Base-by-base conservation (phyloP, 1,140 invertebrate species). In the Dreissena polymorpha region DNA sequence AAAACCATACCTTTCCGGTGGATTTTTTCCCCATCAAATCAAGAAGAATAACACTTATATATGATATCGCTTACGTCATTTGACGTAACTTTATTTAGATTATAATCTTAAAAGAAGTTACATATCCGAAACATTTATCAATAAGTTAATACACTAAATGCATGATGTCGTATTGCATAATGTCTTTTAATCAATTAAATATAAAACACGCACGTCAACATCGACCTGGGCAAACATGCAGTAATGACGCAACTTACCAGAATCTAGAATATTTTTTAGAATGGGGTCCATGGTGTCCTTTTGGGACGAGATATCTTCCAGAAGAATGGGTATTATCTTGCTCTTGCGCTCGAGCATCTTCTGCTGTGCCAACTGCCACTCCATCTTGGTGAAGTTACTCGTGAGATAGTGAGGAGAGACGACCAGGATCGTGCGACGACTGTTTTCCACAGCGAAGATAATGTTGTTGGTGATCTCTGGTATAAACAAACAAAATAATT, bases 321-420 rank as follows among this genome's bases (percentile, higher is more conserved):
- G 76, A 0, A 91, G 86, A 49, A 91, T 78, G 0, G 90, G 90
- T 13, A 91, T 90, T 51, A 91, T 91, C 21, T 86, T 79, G 65
- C 88, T 86, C 25, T 86, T 84, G 25, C 85, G 63, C 50, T 88
- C 89, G 16, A 91, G 63, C 85, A 89, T 89, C 77, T 90, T 87
- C 23, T 89, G 83, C 68, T 88, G 89, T 10, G 90, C 90, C 14
- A 85, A 79, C 71, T 90, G 87, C 67, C 86, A 91, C 84, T 91
- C 90, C 63, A 90, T 88, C 57, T 84, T 86, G n/a, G 85, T 88
- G 70, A 86, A 91, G 63, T 91, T 89, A 39, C 86, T 90, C 12
- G 85, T 68, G 10, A 90, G 57, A 69, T 88, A 91, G 23, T 86
- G 65, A 6, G 85, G 85, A 2, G 89, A 85, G 5, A 91, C 23